Conservation (phyloP, 2,113 vertebrate genomes). For the Sinocyclocheilus rhinocerous region DNA sequence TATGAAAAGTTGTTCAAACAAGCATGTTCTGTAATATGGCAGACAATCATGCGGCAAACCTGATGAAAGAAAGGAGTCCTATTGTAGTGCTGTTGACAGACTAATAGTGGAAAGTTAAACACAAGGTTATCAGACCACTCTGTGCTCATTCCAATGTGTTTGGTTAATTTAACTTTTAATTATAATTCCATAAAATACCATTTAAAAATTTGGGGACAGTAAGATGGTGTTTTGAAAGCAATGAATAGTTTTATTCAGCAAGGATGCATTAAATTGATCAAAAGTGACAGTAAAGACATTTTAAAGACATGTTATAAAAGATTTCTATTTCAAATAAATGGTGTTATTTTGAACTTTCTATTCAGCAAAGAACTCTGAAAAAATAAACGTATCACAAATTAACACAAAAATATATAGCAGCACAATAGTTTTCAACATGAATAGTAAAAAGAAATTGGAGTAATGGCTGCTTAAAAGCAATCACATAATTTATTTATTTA, state of each 20-base stretch:
- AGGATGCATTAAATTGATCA: not conserved
- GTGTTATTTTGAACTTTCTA: not conserved
- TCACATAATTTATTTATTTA: too few relatives aligned
- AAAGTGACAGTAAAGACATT: not conserved
- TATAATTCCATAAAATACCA: not conserved
- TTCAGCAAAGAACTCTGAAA: too few relatives aligned
- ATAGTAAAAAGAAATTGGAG: too few relatives aligned
- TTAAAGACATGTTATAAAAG: not conserved
- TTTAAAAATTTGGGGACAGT: not conserved
- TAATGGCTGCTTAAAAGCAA: too few relatives aligned
- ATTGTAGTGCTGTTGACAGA: not conserved
- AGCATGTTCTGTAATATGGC: not conserved
- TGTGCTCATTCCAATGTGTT: not conserved
- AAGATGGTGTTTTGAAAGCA: not conserved
- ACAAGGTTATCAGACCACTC: not conserved
- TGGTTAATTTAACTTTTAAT: not conserved
- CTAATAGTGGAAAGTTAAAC: not conserved
- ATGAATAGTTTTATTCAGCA: not conserved
- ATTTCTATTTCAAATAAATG: not conserved
- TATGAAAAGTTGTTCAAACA: constrained; percentile 8
- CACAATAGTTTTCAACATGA: too few relatives aligned
- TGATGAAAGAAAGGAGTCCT: not conserved
- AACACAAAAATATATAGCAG: too few relatives aligned
- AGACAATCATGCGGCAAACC: too few relatives aligned
- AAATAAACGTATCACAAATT: too few relatives aligned